A percentile compares a stretch with the other conserved stretches of the same genome.
These are phyloP conservation scores for Scaptomyza parva DNA, from an alignment of 2,888 invertebrate species.

Conservation along the genomic window DNA sequence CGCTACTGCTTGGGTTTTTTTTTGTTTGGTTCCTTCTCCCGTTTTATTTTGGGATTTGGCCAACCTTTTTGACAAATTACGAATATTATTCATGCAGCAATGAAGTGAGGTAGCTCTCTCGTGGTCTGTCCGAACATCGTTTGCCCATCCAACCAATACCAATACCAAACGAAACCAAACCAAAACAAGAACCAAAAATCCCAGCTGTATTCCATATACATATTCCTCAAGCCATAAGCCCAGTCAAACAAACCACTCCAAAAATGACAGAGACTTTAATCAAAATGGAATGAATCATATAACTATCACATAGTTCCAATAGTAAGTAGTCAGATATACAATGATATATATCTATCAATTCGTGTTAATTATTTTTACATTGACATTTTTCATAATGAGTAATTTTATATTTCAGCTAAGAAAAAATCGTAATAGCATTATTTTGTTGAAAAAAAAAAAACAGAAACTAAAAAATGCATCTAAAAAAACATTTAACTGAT, in stretches of 20 bases:
- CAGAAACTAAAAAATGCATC: neutral
- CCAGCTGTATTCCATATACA: slow-evolving; percentile 36
- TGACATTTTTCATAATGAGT: neutral
- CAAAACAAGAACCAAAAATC: slow-evolving; percentile 20
- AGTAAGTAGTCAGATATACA: neutral
- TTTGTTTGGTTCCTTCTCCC: slow-evolving; percentile 13
- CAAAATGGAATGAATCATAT: slow-evolving; percentile 26
- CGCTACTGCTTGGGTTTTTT: slow-evolving; percentile 39
- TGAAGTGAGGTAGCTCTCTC: slow-evolving; percentile 76
- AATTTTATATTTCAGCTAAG: too few species aligned
- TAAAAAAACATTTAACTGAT: neutral
- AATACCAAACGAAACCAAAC: neutral
- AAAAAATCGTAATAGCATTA: too few species aligned
- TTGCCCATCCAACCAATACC: slow-evolving; percentile 23
- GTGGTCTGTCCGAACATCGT: slow-evolving; percentile 56
- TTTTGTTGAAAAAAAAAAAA: too few species aligned
- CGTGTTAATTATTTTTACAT: too few species aligned
- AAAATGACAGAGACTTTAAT: slow-evolving; percentile 30
- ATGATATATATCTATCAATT: too few species aligned
- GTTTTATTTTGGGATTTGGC: slow-evolving; percentile 76
- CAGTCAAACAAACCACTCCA: slow-evolving; percentile 16
- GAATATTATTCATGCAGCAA: slow-evolving; percentile 82
- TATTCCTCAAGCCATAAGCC: slow-evolving; percentile 21
- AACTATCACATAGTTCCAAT: slow-evolving; percentile 12
- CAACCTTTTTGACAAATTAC: slow-evolving; percentile 82